These are phyloP conservation scores for Omphaloscelis lunosa DNA, from an alignment of 2,888 invertebrate species.

Conservation along the genomic window DNA sequence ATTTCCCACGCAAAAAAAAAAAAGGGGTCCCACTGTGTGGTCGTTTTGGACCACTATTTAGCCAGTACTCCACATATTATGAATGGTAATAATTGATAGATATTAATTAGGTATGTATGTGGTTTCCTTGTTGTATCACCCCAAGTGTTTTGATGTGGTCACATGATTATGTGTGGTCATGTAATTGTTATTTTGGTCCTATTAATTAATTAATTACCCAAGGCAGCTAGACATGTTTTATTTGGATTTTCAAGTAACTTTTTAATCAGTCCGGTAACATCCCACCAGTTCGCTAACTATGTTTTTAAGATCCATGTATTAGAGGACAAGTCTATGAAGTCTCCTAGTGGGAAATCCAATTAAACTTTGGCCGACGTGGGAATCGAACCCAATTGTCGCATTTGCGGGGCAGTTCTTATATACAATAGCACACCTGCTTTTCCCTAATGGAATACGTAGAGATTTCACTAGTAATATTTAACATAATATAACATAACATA, in stretches of 20 bases:
- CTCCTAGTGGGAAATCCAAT: not conserved
- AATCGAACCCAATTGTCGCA: not conserved
- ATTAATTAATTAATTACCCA: not conserved
- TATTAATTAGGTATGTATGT: not conserved
- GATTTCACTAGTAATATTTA: not conserved
- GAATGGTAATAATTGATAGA: not conserved
- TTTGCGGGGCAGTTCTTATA: not conserved
- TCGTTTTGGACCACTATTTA: not conserved
- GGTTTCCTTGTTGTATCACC: slow-evolving; percentile 17
- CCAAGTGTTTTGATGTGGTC: slow-evolving; percentile 24
- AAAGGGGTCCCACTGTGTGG: not conserved
- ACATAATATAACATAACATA: not conserved
- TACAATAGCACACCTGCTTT: not conserved
- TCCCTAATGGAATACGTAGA: not conserved
- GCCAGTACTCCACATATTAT: not conserved
- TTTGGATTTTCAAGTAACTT: not conserved
- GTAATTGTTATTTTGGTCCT: not conserved
- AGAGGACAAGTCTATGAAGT: not conserved
- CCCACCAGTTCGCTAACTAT: not conserved
- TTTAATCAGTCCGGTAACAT: not conserved
- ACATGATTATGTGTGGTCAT: not conserved
- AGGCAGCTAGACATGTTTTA: not conserved
- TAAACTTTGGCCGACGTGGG: not conserved
- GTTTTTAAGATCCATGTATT: not conserved
- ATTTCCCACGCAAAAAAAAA: too few species aligned